Base-by-base conservation (phyloP, 2,888 invertebrate genomes). In the Lasiommata megera region DNA sequence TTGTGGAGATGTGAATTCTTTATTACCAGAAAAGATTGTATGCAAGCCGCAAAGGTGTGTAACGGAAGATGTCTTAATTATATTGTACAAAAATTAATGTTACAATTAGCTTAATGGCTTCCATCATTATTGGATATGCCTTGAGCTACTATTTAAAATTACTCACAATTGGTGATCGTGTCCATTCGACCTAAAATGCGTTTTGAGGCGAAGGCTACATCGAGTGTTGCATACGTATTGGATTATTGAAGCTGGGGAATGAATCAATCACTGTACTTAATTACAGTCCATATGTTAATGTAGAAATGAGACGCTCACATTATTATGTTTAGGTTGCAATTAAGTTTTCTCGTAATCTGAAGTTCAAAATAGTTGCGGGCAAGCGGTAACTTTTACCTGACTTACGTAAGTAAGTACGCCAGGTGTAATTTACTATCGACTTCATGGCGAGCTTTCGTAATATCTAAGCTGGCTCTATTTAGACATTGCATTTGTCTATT, bases 361-460 rank as follows among this genome's bases (percentile, higher is more conserved):
- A 85, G 80, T 87, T 84, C 82, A 83, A 77, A 84, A 79, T 79
- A 82, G 74, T 79, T 76, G 74, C 68, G 67, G 80, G 80, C 80
- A 76, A 82, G 75, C 76, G 82, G 82, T 82, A 79, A 89, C 88
- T 88, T 89, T 89, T 89, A 89, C 88, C 82, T 77, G 76, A 66
- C 69, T 88, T 88, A 82, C 82, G 83, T 84, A 89, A 89, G 83
- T 84, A 89, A 88, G 68, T 40, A 67, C 70, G 79, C 80, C 85
- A 82, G 80, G 79, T 76, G 85, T 84, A 83, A 85, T 88, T 89
- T 88, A 87, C 82, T 86, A 86, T 85, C 77, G 82, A 74, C 80
- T 79, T 70, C 79, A 82, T 77, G 77, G 77, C 79, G 71, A 86
- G 83, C 85, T 89, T 88, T 89, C 89, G 88, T 84, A 88, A 89